Evolutionary conservation across 2,113 vertebrate species (phyloP).

Genomic region (Pteruthius melanotis): DNA sequence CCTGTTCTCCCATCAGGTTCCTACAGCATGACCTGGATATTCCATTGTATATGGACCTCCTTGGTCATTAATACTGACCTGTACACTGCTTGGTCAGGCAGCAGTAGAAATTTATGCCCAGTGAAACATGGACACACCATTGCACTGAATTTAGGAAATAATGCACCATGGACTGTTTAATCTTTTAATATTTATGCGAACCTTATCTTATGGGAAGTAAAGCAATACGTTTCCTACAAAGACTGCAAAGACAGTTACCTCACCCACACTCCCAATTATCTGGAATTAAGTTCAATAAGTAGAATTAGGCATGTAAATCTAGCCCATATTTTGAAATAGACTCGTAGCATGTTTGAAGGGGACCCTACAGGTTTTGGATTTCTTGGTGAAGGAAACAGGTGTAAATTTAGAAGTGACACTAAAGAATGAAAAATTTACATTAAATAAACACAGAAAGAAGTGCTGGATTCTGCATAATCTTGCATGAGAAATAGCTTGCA

Average conservation of each 20-base stretch:
- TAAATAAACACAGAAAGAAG: background rate
- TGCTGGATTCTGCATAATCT: background rate
- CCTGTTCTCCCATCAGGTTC: background rate
- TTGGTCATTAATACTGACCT: background rate
- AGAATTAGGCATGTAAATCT: background rate
- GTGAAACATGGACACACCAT: background rate
- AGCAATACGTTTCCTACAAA: background rate
- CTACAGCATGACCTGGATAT: background rate
- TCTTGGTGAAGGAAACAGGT: background rate
- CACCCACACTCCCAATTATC: background rate
- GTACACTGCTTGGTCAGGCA: background rate
- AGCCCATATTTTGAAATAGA: background rate
- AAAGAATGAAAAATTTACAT: background rate
- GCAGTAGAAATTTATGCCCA: background rate
- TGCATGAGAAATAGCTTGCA: background rate
- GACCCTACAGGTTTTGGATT: background rate
- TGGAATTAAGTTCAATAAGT: background rate
- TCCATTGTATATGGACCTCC: rapidly evolving
- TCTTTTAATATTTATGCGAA: background rate
- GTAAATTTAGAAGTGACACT: background rate
- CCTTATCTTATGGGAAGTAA: background rate
- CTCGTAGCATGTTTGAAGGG: background rate
- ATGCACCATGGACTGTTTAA: background rate
- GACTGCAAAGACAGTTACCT: background rate
- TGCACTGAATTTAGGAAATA: background rate